phyloP scores from a whole-genome alignment of 2,888 invertebrate species.

The Latheticus oryzae region DNA sequence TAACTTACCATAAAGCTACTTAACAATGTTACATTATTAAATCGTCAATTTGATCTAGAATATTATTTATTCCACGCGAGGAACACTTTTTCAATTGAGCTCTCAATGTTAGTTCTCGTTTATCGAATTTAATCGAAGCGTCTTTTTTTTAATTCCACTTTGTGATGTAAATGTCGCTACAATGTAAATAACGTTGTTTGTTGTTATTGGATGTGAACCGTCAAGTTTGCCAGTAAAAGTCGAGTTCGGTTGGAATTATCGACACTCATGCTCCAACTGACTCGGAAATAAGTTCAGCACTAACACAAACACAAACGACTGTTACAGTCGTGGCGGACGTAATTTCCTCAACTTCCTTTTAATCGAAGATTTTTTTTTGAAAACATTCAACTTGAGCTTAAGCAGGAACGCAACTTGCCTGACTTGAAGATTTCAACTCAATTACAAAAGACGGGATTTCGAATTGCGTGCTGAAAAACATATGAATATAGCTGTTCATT shows the following conservation, averaged over 20 bases:
- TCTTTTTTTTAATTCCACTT: constrained; percentile 36
- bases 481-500: too few species aligned
- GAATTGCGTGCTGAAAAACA: too few species aligned
- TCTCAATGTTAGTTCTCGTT: constrained; percentile 16
- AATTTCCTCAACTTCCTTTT: constrained; percentile 41
- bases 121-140: constrained; percentile 22
- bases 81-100: not conserved
- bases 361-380: constrained; percentile 29
- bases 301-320: constrained; percentile 37
- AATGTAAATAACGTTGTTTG: constrained; percentile 44
- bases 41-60: too few species aligned
- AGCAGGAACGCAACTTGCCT: too few species aligned
- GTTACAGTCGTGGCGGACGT: constrained; percentile 32
- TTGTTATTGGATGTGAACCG: constrained; percentile 41
- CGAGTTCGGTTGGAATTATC: constrained; percentile 38
- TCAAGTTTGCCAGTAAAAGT: constrained; percentile 36
- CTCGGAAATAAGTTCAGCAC: constrained; percentile 37
- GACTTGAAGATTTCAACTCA: too few species aligned
- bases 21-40: too few species aligned
- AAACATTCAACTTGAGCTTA: constrained; percentile 37
- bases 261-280: constrained; percentile 30
- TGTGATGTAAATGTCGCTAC: constrained; percentile 41
- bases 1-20: too few species aligned
- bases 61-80: not conserved
- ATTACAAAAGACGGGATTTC: too few species aligned